Conservation (phyloP, 2,797 vertebrate species). For the Xyrichtys novacula region DNA sequence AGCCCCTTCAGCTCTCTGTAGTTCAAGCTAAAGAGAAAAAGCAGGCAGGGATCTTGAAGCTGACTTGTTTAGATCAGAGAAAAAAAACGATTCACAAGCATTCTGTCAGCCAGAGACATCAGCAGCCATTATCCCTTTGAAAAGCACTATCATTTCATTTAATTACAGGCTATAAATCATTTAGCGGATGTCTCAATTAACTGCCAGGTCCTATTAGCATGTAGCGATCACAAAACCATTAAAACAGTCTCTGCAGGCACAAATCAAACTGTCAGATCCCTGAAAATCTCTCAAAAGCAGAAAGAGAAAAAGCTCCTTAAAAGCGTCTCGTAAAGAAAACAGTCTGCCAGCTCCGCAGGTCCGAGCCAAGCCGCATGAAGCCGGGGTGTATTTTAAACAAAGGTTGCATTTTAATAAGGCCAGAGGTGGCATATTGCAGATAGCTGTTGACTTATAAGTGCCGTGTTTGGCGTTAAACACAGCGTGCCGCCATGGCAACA, state of each 20-base stretch:
- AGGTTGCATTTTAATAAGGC: conserved; percentile 44
- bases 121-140: conserved; percentile 1
- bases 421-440: conserved; percentile 40
- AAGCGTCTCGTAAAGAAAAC: conserved; percentile 31
- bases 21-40: conserved; percentile 8
- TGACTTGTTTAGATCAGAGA: conserved; percentile 19
- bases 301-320: conserved; percentile 21
- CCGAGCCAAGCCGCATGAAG: conserved; percentile 35
- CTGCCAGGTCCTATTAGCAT: conserved; percentile 19
- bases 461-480: conserved; percentile 49
- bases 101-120: conserved; percentile 10
- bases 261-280: conserved; percentile 35
- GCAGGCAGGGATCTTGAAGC: not conserved
- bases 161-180: conserved; percentile 48
- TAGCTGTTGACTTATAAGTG: conserved; percentile 35
- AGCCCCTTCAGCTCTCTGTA: conserved; percentile 5
- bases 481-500: conserved; percentile 52
- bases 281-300: not conserved
- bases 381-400: conserved; percentile 55
- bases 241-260: not conserved
- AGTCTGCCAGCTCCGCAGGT: conserved; percentile 24
- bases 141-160: conserved; percentile 43
- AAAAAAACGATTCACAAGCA: conserved; percentile 5
- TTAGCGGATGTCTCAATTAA: conserved; percentile 53
- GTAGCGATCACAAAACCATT: conserved; percentile 19